phyloP scores from a whole-genome alignment of 2,888 invertebrate species.

The Acronicta alni region DNA sequence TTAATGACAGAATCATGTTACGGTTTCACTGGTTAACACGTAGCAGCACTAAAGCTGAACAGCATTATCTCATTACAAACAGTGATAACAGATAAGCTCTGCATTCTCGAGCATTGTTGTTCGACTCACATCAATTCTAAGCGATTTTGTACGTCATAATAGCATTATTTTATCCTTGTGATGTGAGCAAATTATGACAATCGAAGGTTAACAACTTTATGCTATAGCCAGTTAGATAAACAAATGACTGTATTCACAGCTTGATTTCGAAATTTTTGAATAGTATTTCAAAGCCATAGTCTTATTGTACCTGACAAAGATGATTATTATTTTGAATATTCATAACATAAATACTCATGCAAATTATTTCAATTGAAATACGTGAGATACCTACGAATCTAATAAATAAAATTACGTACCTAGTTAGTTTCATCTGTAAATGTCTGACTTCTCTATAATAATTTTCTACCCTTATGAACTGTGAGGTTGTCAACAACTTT shows the following conservation, averaged over 20 bases:
- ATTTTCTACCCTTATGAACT: conserved; percentile 13
- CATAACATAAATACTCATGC: not conserved
- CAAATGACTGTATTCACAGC: not conserved
- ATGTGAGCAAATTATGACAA: conserved; percentile 45
- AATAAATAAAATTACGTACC: conserved; percentile 9
- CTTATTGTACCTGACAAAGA: not conserved
- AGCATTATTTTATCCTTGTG: conserved; percentile 46
- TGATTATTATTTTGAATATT: not conserved
- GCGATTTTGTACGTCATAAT: conserved; percentile 50
- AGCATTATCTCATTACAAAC: conserved; percentile 77
- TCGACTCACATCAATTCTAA: conserved; percentile 43
- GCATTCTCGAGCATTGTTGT: conserved; percentile 63
- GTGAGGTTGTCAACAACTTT: conserved; percentile 31
- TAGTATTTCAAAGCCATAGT: not conserved
- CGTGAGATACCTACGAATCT: not conserved
- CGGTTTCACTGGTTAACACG: conserved; percentile 58
- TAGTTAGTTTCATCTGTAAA: conserved; percentile 11
- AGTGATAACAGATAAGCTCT: conserved; percentile 79
- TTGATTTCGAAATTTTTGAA: conserved; percentile 3
- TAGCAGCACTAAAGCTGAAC: conserved; percentile 68
- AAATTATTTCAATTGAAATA: not conserved
- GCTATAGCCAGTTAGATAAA: conserved; percentile 10
- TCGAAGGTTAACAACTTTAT: conserved; percentile 45
- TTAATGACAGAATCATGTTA: conserved; percentile 67
- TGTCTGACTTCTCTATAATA: conserved; percentile 14